Conservation (phyloP, 1,140 invertebrate genomes). For the Cardiocondyla obscurior region DNA sequence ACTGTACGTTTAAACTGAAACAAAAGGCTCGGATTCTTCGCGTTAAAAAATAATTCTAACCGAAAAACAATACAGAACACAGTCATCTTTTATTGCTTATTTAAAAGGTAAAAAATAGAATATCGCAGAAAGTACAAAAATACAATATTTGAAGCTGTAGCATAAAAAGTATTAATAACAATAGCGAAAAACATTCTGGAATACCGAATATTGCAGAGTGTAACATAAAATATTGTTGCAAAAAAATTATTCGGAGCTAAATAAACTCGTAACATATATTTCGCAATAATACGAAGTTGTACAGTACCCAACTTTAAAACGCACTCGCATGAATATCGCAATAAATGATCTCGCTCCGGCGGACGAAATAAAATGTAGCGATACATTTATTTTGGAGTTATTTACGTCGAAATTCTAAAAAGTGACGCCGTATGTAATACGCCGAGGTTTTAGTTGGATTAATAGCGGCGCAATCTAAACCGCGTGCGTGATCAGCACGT, state of each 20-base stretch:
- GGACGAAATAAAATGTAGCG: neutral
- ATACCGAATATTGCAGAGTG: neutral
- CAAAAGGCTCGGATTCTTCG: too few species aligned
- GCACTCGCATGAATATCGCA: neutral
- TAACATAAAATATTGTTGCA: neutral
- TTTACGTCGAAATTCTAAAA: neutral
- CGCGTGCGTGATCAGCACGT: neutral
- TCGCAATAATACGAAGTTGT: neutral
- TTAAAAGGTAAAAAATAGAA: neutral
- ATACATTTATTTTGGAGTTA: slow-evolving; percentile 8
- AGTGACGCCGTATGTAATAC: neutral
- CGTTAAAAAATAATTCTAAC: neutral
- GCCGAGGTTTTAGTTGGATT: slow-evolving; percentile 18
- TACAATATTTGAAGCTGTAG: neutral
- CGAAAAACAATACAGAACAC: neutral
- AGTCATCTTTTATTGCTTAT: neutral
- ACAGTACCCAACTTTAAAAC: neutral
- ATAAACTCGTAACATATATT: neutral
- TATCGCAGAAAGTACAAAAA: neutral
- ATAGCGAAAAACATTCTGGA: neutral
- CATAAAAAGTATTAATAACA: neutral
- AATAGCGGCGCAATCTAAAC: neutral
- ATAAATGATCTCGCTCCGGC: neutral
- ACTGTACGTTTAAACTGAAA: neutral
- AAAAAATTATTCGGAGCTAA: neutral